Conservation (phyloP, 1,140 invertebrate genomes). For the Monomorium pharaonis region DNA sequence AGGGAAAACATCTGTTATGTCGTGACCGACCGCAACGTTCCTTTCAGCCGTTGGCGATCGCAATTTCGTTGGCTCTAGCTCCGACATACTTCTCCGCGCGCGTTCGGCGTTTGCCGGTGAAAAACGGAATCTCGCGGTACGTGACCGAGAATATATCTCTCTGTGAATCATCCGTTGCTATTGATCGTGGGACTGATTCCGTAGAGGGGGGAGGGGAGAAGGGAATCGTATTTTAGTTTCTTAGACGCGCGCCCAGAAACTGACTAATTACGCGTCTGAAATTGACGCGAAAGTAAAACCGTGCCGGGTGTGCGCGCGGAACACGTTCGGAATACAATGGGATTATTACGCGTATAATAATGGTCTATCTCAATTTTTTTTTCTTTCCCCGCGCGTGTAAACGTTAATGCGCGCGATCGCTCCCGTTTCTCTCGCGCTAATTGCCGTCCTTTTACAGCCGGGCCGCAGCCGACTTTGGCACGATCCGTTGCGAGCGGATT, state of each 20-base stretch:
- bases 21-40: conserved; percentile 14
- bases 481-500: conserved; percentile 33
- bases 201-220: too few species aligned
- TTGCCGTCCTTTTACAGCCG: conserved; percentile 61
- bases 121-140: neutral
- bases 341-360: conserved; percentile 54
- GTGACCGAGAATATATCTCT: neutral
- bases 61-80: neutral
- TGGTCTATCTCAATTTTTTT: conserved; percentile 51
- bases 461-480: neutral
- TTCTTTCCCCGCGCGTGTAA: conserved; percentile 15
- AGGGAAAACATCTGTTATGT: conserved; percentile 30
- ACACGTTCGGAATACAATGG: conserved; percentile 26
- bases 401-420: conserved; percentile 18
- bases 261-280: conserved; percentile 17
- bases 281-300: conserved; percentile 44
- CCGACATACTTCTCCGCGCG: neutral
- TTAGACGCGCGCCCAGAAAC: neutral
- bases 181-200: conserved; percentile 27
- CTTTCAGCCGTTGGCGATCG: conserved; percentile 12
- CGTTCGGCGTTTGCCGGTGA: neutral
- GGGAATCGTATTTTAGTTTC: neutral
- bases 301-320: neutral
- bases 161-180: neutral
- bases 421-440: conserved; percentile 61